Conservation (phyloP, 2,888 invertebrate genomes). For the Deladenus siricidicola region DNA sequence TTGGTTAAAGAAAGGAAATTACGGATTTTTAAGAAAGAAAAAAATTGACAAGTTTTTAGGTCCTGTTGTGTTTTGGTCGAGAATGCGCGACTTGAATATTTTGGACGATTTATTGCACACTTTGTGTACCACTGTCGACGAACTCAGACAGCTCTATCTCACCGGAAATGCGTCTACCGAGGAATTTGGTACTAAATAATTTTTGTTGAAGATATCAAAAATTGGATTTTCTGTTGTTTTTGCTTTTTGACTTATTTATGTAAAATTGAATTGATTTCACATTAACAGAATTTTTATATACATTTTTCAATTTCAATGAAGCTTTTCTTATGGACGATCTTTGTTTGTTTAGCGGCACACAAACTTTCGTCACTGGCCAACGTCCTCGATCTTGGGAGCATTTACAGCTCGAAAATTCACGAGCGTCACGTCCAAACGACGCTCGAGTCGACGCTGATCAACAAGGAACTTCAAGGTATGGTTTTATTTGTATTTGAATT, state of each 20-base stretch:
- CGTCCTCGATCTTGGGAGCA: constrained; percentile 23
- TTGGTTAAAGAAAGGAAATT: too few species aligned
- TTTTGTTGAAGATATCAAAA: not conserved
- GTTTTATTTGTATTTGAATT: not conserved
- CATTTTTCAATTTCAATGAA: not conserved
- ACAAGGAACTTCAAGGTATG: constrained; percentile 24
- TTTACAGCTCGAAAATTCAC: constrained; percentile 32
- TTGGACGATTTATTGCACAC: constrained; percentile 42
- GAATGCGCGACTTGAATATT: constrained; percentile 38
- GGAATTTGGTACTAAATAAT: constrained; percentile 25
- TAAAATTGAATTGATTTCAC: too few species aligned
- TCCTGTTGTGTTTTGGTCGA: constrained; percentile 38
- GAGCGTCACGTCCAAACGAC: constrained; percentile 29
- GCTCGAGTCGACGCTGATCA: constrained; percentile 25
- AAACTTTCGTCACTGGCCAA: constrained; percentile 26
- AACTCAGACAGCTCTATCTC: constrained; percentile 26
- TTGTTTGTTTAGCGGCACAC: constrained; percentile 32
- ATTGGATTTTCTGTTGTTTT: constrained; percentile 1
- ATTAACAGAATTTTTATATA: too few species aligned
- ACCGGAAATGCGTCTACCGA: constrained; percentile 19
- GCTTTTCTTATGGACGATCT: too few species aligned
- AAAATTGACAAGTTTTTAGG: constrained; percentile 25
- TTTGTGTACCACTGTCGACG: constrained; percentile 27
- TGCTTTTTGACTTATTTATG: too few species aligned
- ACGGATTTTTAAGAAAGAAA: too few species aligned